Evolutionary conservation across 2,888 invertebrate species (phyloP), one percentile per base, ranked within the genome.

Genomic region (Macrosiphum euphorbiae): DNA sequence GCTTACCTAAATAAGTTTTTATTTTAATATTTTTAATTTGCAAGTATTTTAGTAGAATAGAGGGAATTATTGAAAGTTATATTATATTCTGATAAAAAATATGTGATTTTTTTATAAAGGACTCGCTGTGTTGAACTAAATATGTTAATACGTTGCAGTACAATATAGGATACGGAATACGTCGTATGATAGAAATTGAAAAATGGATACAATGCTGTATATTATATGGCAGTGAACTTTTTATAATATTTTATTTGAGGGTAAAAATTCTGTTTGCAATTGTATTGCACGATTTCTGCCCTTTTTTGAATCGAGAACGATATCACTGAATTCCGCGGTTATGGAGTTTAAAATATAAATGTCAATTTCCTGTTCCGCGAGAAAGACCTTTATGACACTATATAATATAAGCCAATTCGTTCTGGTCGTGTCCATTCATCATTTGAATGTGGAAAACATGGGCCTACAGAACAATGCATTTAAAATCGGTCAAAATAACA

Each of bases 401-500:
- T 26, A 20, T 24, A 92, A 89, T 47, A 88, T 85, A 86, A 90
- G 67, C 28, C 89, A 52, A 94, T 94, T 94, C 94, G 94, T 90
- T 94, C 86, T 87, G 90, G 94, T 41, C 86, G 28, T 90, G 86
- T 90, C 61, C 90, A 94, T 94, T 94, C 94, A 94, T 94, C 94
- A 94, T 94, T 92, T 88, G 92, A 92, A 92, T 85, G 89, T 26
- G 88, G n/a, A 90, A 90, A 94, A 90, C 58, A 85, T 44, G 78
- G 52, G 88, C 26, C 44, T 44, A 44, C 93, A 44, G 89, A 90
- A 94, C 86, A 90, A 90, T 67, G 35, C 86, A 28, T 86, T 94
- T 94, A 44, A 90, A 94, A 94, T 94, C 90, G 94, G 94, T 94
- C 94, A 90, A 90, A 90, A 94, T 94, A 94, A 90, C 85, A 94